A percentile compares a stretch with the other conserved stretches of the same genome.
phyloP scores from a whole-genome alignment of 2,888 invertebrate species.

The Eulithis prunata region DNA sequence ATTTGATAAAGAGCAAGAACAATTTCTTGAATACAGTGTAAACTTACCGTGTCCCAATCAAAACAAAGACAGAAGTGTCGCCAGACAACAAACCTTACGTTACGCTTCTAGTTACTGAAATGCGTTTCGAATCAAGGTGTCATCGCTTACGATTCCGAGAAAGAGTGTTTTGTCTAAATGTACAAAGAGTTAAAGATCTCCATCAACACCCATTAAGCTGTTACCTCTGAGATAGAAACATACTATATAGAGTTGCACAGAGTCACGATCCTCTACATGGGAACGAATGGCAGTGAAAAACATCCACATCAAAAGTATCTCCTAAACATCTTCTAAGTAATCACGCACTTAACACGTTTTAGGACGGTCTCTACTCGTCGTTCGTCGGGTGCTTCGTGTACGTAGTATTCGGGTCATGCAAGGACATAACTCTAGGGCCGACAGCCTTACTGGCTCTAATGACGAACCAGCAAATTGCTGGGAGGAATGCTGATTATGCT shows the following conservation, averaged over 20 bases:
- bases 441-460: conserved; percentile 97
- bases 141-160: background rate
- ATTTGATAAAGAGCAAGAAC: background rate
- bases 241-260: too few species aligned
- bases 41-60: background rate
- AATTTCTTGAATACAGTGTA: background rate
- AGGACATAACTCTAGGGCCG: conserved; percentile 94
- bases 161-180: too few species aligned
- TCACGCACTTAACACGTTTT: conserved; percentile 43
- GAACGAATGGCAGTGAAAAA: background rate
- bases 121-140: background rate
- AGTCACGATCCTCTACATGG: too few species aligned
- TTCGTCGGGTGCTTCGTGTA: conserved; percentile 97
- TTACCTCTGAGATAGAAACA: too few species aligned
- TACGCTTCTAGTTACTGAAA: conserved; percentile 6
- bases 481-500: conserved; percentile 90
- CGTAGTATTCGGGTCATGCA: conserved; percentile 94
- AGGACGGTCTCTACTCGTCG: conserved; percentile 98
- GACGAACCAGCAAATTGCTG: conserved; percentile 91
- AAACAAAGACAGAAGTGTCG: background rate
- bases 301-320: conserved; percentile 1
- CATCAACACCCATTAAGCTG: too few species aligned
- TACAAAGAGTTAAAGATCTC: too few species aligned
- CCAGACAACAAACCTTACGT: conserved; percentile 6
- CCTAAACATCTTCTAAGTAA: conserved; percentile 14